Percentiles rank a stretch among this genome's conserved stretches.
Evolutionary conservation across 2,888 invertebrate genomes (phyloP).

Genomic region (Heliconius ismenius): DNA sequence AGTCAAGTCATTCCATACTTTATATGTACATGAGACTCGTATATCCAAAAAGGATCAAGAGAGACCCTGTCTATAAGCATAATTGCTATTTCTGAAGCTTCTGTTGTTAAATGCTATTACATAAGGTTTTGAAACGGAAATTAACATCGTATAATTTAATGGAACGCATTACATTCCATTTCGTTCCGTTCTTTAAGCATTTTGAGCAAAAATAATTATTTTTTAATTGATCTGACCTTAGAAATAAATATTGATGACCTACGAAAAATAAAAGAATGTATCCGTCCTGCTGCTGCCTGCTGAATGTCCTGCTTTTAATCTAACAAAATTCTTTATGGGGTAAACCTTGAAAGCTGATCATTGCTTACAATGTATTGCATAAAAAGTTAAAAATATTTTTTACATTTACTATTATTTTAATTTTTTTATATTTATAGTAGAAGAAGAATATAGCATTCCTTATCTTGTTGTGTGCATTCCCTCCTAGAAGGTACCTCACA

Average conservation of each 20-base stretch:
- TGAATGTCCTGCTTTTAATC: background rate
- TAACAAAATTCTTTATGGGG: background rate
- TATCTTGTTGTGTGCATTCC: no score
- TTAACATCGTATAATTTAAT: conserved; percentile 11
- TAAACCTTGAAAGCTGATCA: background rate
- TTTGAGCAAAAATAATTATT: background rate
- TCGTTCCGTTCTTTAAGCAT: background rate
- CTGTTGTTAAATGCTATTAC: conserved; percentile 18
- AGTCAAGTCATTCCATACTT: no score
- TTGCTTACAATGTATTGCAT: background rate
- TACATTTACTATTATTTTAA: background rate
- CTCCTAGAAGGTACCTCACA: no score
- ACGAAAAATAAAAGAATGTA: no score
- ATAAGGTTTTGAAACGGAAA: conserved; percentile 8
- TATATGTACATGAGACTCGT: no score
- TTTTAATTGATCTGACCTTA: conserved; percentile 1
- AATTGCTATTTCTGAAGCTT: conserved; percentile 19
- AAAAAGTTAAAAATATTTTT: no score
- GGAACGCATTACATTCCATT: conserved; percentile 1
- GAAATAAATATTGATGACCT: background rate
- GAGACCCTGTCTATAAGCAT: conserved; percentile 1
- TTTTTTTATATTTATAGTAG: background rate
- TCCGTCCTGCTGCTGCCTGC: no score
- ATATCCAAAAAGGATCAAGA: no score
- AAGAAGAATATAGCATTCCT: no score